A percentile compares a stretch with the other conserved stretches of the same genome.
Conservation (phyloP, 2,113 vertebrate species). For the Cyanoliseus patagonus region DNA sequence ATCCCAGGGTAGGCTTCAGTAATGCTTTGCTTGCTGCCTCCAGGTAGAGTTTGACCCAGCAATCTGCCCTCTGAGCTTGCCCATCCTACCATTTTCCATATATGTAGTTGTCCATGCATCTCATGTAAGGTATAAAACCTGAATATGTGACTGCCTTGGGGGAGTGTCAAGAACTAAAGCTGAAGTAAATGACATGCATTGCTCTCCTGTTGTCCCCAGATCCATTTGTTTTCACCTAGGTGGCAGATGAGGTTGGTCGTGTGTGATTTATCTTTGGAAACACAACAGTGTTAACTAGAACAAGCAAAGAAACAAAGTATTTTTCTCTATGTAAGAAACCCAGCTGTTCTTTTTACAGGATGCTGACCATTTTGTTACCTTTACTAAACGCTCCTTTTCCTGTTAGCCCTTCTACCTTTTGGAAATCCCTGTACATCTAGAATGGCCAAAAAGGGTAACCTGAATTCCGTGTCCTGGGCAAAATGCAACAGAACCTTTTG, state of each 20-base stretch:
- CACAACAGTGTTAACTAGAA: fast-evolving
- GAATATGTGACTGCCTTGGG: neutral
- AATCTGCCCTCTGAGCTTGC: neutral
- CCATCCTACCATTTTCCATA: neutral
- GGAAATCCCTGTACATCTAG: neutral
- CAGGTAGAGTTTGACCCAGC: neutral
- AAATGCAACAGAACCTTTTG: neutral
- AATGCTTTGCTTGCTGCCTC: neutral
- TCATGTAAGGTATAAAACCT: fast-evolving
- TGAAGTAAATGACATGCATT: fast-evolving
- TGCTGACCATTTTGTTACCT: neutral
- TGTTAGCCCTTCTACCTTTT: neutral
- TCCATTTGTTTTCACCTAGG: fast-evolving
- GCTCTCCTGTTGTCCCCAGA: neutral
- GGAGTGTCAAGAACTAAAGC: neutral
- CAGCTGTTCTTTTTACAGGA: neutral
- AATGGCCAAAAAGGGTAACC: neutral
- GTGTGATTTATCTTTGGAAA: neutral
- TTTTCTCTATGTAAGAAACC: neutral
- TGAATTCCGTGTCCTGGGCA: neutral
- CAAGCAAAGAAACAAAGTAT: neutral
- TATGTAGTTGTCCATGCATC: neutral
- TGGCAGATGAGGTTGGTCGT: fast-evolving
- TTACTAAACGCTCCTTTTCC: neutral
- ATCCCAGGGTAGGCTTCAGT: neutral